phyloP scores from a whole-genome alignment of 2,113 vertebrate species.

The Anguilla japonica region DNA sequence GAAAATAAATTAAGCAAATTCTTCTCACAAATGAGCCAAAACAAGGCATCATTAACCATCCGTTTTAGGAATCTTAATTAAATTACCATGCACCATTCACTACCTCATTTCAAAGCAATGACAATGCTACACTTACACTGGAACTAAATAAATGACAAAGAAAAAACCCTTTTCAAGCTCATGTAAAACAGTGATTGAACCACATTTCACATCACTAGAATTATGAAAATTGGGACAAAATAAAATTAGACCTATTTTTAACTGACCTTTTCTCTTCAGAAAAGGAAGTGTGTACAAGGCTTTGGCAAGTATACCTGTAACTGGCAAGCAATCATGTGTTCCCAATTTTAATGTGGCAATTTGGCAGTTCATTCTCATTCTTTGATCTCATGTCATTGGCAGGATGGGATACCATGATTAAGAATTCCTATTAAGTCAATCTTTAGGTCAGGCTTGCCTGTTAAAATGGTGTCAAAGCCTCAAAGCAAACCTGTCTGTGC shows the following conservation, averaged over 20 bases:
- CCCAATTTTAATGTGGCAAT: not conserved
- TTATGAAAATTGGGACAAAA: too few relatives aligned
- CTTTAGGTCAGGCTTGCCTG: not conserved
- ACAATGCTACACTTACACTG: not conserved
- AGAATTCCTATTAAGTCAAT: not conserved
- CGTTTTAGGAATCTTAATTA: not conserved
- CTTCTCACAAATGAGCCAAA: not conserved
- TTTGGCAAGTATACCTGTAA: not conserved
- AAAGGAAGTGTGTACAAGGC: not conserved
- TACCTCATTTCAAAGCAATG: not conserved
- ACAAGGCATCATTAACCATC: too few relatives aligned
- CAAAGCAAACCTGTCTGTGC: not conserved
- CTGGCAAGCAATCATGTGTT: not conserved
- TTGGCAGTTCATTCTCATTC: not conserved
- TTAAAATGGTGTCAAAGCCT: not conserved
- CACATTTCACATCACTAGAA: not conserved
- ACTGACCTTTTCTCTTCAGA: too few relatives aligned
- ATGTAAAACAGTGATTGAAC: not conserved
- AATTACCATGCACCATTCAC: not conserved
- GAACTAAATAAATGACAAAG: not conserved
- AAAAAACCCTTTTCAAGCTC: not conserved
- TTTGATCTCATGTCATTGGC: not conserved
- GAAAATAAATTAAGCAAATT: not conserved
- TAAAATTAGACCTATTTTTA: too few relatives aligned
- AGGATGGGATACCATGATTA: not conserved